phyloP scores from a whole-genome alignment of 2,888 invertebrate genomes.

The Camponotus fellah region DNA sequence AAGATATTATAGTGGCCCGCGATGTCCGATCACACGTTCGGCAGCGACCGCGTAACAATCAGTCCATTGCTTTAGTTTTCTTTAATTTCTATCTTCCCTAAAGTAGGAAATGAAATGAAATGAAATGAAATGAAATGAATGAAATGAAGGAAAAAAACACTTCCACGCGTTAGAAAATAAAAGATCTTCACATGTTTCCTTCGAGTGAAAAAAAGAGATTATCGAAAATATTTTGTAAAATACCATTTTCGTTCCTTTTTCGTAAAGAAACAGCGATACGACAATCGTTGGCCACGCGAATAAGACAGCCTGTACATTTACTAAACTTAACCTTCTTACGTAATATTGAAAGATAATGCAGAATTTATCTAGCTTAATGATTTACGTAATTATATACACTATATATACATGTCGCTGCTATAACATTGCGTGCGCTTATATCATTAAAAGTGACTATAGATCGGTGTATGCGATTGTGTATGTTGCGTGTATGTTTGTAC shows the following conservation, averaged over 20 bases:
- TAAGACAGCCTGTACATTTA: conserved; percentile 82
- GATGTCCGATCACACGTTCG: conserved; percentile 67
- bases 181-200: conserved; percentile 45
- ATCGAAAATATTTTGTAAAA: conserved; percentile 63
- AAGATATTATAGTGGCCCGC: conserved; percentile 74
- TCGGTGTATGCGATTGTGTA: conserved; percentile 65
- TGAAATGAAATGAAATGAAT: neutral
- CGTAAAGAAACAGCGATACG: conserved; percentile 68
- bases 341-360: conserved; percentile 83
- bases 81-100: conserved; percentile 21
- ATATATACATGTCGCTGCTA: conserved; percentile 83
- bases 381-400: conserved; percentile 82
- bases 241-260: conserved; percentile 58
- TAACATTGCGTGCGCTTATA: conserved; percentile 77
- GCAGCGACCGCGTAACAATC: conserved; percentile 66
- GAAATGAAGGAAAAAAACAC: too few species aligned
- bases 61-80: conserved; percentile 59
- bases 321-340: conserved; percentile 80
- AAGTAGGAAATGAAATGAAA: conserved; percentile 47
- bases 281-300: conserved; percentile 80
- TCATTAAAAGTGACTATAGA: conserved; percentile 76
- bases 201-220: conserved; percentile 61
- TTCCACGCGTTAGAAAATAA: conserved; percentile 37
- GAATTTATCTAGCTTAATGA: conserved; percentile 81
- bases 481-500: conserved; percentile 28